Evolutionary conservation across 2,888 invertebrate genomes (phyloP), one percentile per base, ranked within the genome.

Genomic region (Timandra comae): DNA sequence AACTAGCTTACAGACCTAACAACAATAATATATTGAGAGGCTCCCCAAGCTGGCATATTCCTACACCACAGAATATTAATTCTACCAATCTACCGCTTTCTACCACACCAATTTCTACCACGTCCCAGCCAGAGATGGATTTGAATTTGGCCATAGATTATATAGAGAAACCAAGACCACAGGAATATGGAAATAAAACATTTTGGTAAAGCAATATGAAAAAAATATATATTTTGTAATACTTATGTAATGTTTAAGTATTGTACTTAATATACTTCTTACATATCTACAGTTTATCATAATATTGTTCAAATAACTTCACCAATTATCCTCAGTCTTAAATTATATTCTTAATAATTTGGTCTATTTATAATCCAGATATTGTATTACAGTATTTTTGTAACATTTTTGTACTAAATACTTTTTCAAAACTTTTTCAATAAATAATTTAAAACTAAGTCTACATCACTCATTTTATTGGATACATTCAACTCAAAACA

Each of bases 231-330:
- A 70, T 62, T n/a, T n/a, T 69, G 54, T 56, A 52, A 51, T 61
- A 50, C 61, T 56, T 64, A 72, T 68, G 65, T 76, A 77, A 68
- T 77, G 72, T 72, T 63, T 80, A 72, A 66, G 56, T 76, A 77
- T 79, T 79, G 76, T 80, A 81, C 79, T 79, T 75, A 77, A 55
- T 56, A 56, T 69, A 67, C 46, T 47, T 38, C 59, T 61, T 67
- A 63, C 29, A 41, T 41, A 28, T 52, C 52, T 58, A 56, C 41
- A 50, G 56, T 47, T 53, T 57, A 52, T n/a, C n/a, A n/a, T n/a
- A n/a, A 52, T 58, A 52, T 52, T 56, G 59, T 55, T 56, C 47
- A 47, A 50, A 46, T 51, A 52, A 60, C 61, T 55, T 64, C 50
- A 59, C 57, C 59, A 64, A 62, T 60, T 46, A 47, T 45, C 44